Evolutionary conservation across 2,888 invertebrate genomes (phyloP).

Genomic region (Polyommatus iphigenia): DNA sequence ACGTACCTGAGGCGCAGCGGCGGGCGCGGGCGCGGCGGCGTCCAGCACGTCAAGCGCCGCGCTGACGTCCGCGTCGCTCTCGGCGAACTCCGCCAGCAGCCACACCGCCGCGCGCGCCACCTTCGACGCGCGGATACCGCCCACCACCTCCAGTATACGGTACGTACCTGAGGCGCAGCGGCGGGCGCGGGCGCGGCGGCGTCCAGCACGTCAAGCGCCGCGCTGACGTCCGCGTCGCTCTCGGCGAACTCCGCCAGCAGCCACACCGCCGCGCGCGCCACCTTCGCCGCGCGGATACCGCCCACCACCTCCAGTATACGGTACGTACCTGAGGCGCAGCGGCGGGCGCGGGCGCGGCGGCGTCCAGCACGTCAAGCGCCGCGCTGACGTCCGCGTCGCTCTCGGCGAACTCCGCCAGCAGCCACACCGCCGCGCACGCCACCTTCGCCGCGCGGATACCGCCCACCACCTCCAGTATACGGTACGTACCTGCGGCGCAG

Average conservation of each 20-base stretch:
- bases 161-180: conserved; percentile 32
- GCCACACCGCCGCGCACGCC: conserved; percentile 97
- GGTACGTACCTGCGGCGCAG: conserved; percentile 30
- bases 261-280: conserved; percentile 97
- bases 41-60: conserved; percentile 88
- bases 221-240: conserved; percentile 86
- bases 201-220: conserved; percentile 87
- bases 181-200: conserved; percentile 51
- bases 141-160: conserved; percentile 44
- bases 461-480: conserved; percentile 78
- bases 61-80: conserved; percentile 86
- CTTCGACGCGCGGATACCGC: conserved; percentile 93
- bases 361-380: conserved; percentile 86
- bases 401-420: conserved; percentile 97
- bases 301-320: conserved; percentile 53
- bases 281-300: conserved; percentile 93
- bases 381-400: conserved; percentile 87
- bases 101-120: conserved; percentile 96
- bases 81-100: conserved; percentile 98
- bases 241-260: conserved; percentile 98
- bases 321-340: conserved; percentile 32
- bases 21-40: conserved; percentile 50
- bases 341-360: conserved; percentile 50
- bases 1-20: conserved; percentile 33
- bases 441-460: conserved; percentile 95